Percentiles rank a stretch among this genome's conserved stretches.
phyloP scores from a whole-genome alignment of 2,888 invertebrate genomes.

The Macrophya annulata region DNA sequence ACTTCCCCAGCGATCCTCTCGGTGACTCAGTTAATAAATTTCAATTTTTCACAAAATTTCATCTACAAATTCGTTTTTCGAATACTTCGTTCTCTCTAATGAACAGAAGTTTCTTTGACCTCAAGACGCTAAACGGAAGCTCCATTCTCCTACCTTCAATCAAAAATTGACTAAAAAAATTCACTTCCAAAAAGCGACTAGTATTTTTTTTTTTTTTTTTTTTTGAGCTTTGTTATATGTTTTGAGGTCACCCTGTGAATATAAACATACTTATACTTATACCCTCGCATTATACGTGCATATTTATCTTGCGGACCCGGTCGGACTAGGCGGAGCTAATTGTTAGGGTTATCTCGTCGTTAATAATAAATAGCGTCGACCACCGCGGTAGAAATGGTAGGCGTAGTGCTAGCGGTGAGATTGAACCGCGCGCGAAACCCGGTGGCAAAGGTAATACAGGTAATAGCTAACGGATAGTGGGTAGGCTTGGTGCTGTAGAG shows the following conservation, averaged over 20 bases:
- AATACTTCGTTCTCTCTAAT: neutral
- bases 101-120: neutral
- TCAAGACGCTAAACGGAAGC: neutral
- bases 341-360: conserved; percentile 42
- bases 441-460: conserved; percentile 49
- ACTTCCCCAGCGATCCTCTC: neutral
- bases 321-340: conserved; percentile 4
- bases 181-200: neutral
- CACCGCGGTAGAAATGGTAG: conserved; percentile 30
- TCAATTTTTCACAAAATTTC: neutral
- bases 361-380: conserved; percentile 46
- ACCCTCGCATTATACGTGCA: neutral
- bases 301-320: neutral
- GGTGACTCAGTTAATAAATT: neutral
- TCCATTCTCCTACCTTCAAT: neutral
- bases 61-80: neutral
- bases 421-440: conserved; percentile 46
- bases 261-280: neutral
- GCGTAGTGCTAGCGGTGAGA: conserved; percentile 38
- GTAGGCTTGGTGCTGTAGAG: conserved; percentile 4
- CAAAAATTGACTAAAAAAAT: neutral
- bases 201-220: too few relatives aligned
- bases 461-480: conserved; percentile 52
- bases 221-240: too few relatives aligned
- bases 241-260: too few relatives aligned